A percentile compares a stretch with the other conserved stretches of the same genome.
phyloP scores from a whole-genome alignment of 2,888 invertebrate species.

The Drosophila cognata region DNA sequence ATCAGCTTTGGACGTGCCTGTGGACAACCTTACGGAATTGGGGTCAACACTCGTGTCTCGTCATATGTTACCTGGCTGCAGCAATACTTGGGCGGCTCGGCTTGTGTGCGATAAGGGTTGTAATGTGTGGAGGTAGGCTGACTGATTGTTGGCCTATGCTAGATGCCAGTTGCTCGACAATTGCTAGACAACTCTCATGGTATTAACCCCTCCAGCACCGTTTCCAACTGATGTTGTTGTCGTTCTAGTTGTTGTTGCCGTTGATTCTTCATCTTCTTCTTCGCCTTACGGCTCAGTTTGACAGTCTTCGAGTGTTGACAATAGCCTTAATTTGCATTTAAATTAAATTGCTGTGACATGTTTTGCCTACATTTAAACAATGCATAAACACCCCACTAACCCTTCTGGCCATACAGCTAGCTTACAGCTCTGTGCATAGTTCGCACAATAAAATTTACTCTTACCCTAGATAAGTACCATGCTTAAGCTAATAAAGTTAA shows the following conservation, averaged over 20 bases:
- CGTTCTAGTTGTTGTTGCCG: slow-evolving; percentile 19
- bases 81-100: slow-evolving; percentile 68
- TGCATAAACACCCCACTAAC: slow-evolving; percentile 35
- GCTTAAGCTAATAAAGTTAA: not conserved
- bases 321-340: slow-evolving; percentile 84
- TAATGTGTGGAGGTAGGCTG: not conserved
- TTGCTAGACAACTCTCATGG: slow-evolving; percentile 35
- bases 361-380: slow-evolving; percentile 78
- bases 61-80: slow-evolving; percentile 87
- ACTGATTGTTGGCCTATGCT: slow-evolving; percentile 19
- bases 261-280: slow-evolving; percentile 8
- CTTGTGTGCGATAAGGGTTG: slow-evolving; percentile 58
- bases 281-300: slow-evolving; percentile 36
- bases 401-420: slow-evolving; percentile 11
- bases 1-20: slow-evolving; percentile 87
- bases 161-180: slow-evolving; percentile 21
- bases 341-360: slow-evolving; percentile 83
- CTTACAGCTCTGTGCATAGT: slow-evolving; percentile 33
- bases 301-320: slow-evolving; percentile 74
- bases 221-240: slow-evolving; percentile 25
- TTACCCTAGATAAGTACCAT: slow-evolving; percentile 7
- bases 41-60: slow-evolving; percentile 87
- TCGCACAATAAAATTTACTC: slow-evolving; percentile 32
- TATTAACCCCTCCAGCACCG: slow-evolving; percentile 32
- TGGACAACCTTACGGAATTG: slow-evolving; percentile 84